Percentiles rank a stretch among this genome's conserved stretches.
Conservation (phyloP, 1,140 invertebrate species). For the Zaprionus ornatus region DNA sequence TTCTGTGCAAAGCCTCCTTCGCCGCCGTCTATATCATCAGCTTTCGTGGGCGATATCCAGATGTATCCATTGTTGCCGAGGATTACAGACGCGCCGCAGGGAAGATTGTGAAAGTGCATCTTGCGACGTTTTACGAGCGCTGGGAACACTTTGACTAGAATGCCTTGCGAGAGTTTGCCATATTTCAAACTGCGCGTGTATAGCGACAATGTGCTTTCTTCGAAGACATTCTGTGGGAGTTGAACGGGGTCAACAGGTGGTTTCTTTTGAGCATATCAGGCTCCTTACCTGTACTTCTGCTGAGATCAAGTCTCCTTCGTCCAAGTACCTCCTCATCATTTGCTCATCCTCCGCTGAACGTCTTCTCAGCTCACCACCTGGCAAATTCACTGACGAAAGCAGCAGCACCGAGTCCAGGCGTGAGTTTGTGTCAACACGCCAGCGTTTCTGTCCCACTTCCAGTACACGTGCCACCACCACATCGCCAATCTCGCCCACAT, state of each 20-base stretch:
- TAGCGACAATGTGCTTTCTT: constrained; percentile 95
- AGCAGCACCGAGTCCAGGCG: constrained; percentile 94
- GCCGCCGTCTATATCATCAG: constrained; percentile 87
- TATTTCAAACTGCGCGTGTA: constrained; percentile 98
- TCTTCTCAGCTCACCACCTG: constrained; percentile 92
- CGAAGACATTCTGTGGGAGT: constrained; percentile 89
- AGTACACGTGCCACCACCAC: constrained; percentile 97
- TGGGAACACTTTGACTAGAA: constrained; percentile 95
- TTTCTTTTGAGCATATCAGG: neutral
- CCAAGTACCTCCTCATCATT: constrained; percentile 97
- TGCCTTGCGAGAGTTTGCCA: constrained; percentile 96
- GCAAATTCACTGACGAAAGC: constrained; percentile 97
- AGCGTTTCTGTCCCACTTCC: constrained; percentile 85
- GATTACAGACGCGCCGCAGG: constrained; percentile 95
- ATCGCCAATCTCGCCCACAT: constrained; percentile 98
- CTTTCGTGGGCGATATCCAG: constrained; percentile 93
- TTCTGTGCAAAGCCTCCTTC: constrained; percentile 93
- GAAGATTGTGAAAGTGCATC: constrained; percentile 97
- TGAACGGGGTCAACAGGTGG: neutral
- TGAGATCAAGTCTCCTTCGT: constrained; percentile 98
- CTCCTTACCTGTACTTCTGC: constrained; percentile 90
- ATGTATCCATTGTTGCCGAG: constrained; percentile 98
- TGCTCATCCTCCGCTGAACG: constrained; percentile 98
- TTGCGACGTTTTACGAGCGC: constrained; percentile 97
- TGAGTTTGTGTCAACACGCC: constrained; percentile 94